Evolutionary conservation across 2,113 vertebrate species (phyloP).

Genomic region (Cephalophus harveyi): DNA sequence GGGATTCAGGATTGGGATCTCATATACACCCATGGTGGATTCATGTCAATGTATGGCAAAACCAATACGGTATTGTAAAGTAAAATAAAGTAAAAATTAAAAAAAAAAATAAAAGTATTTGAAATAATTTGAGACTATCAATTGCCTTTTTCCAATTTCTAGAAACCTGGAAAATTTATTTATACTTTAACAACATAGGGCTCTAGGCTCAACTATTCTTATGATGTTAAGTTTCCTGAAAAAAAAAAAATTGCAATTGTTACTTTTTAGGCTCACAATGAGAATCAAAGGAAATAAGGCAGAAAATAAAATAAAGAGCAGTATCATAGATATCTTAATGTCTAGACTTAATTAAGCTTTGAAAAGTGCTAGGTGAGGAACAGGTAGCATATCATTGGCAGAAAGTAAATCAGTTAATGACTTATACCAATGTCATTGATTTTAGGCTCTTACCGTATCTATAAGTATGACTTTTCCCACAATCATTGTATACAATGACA

Average conservation of each 20-base stretch:
- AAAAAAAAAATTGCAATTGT: background rate
- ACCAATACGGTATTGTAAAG: no score
- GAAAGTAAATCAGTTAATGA: background rate
- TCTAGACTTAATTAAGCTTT: background rate
- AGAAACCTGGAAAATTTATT: background rate
- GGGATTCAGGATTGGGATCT: no score
- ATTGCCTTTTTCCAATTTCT: background rate
- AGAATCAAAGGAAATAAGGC: background rate
- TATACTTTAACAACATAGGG: background rate
- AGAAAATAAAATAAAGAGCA: background rate
- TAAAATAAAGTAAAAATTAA: no score
- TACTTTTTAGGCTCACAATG: background rate
- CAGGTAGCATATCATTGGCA: background rate
- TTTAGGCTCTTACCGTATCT: background rate
- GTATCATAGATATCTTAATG: background rate
- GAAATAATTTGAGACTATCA: background rate
- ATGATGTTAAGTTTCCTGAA: background rate
- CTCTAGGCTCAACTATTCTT: background rate
- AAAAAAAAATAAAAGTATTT: background rate
- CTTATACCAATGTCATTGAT: background rate
- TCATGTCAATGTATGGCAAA: no score
- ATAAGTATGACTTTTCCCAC: background rate
- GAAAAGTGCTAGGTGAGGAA: background rate
- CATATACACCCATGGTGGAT: no score
- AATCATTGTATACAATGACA: background rate